Evolutionary conservation across 30 jellyfish, hydroid and myxozoan genomes (phyloP), one percentile per base, ranked within the genome.

Genomic region (Cassiopea andromeda): DNA sequence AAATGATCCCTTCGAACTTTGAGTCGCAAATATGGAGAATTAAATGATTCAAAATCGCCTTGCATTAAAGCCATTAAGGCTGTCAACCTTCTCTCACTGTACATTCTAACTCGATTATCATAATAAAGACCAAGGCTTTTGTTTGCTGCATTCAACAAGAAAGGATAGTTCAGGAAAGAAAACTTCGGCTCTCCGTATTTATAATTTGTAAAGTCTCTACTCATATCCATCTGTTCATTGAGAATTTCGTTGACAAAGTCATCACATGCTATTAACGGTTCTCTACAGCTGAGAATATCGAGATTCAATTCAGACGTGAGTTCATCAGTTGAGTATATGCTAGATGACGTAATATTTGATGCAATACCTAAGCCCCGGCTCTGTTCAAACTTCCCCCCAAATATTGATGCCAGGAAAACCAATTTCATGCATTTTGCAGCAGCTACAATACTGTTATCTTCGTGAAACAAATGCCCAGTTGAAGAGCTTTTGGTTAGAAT

Each of bases 51-150:
- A 9, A 70, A 10, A 70, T 54, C 27, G 5, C 97, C 95, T 48
- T 81, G 93, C 92, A 93, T 79, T 49, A 88, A 59, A 67, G 92
- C 85, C 48, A 69, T 18, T 12, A 93, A 60, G 16, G 87, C 77
- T 27, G 94, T 89, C 69, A 89, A 61, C 60, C 98, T 70, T 58
- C 98, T 66, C 70, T 93, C 97, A 60, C 97, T 93, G 91, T 89
- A 82, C 98, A 93, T 93, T 47, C 95, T 64, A 1, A 93, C 97
- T 1, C 98, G 92, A 82, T 93, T 93, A 74, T 93, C 98, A 78
- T 93, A 93, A 84, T 78, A 93, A 48, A 93, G 89, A 10, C 97
- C 98, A 54, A 93, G 84, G 77, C 95, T 93, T 84, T 93, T 93
- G 44, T 97, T 93, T 12, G 97, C 90, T 43, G 98, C 85, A 46